Evolutionary conservation across 2,888 invertebrate species (phyloP), one percentile per base, ranked within the genome.

Genomic region (Callimorpha dominula): DNA sequence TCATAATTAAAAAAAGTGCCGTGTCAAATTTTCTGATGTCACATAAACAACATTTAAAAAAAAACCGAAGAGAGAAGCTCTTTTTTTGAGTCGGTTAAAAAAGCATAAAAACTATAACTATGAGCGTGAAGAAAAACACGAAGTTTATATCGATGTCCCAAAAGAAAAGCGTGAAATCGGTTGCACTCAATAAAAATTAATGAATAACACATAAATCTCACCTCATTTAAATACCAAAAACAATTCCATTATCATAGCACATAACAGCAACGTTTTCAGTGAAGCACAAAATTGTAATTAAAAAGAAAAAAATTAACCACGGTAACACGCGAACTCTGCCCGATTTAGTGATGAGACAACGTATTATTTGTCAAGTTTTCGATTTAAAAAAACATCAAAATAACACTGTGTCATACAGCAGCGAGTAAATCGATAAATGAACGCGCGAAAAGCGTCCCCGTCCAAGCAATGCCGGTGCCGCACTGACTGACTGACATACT

Each of bases 301-400:
- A 74, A 73, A 73, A 73, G 15, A 57, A 73, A 76, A 72, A 79
- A 84, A 76, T 77, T 89, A 91, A 90, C 86, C 88, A 88, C 90
- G 86, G 75, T 70, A 88, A 90, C 88, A 89, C 86, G 75, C 78
- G 85, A 91, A 89, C 85, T 72, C 8, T 42, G 40, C 46, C 72
- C 74, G 65, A 71, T 68, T 46, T 81, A 83, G 74, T 76, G 72
- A 74, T 78, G 78, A 75, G 80, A 85, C 78, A 78, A 71, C 77
- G 89, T 83, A 89, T 88, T 91, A 90, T 91, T 90, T 85, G 84
- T 88, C 82, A 89, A 88, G 91, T 90, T 93, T 92, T 91, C 81
- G 78, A 73, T 81, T 60, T 31, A 80, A 76, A 83, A 90, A 93
- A 94, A 93, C 90, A 90, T 87, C 85, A 90, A 89, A 92, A 91